Percentiles rank a stretch among this genome's conserved stretches.
phyloP scores from a whole-genome alignment of 2,888 invertebrate species.

The Monoplex corrugatus region DNA sequence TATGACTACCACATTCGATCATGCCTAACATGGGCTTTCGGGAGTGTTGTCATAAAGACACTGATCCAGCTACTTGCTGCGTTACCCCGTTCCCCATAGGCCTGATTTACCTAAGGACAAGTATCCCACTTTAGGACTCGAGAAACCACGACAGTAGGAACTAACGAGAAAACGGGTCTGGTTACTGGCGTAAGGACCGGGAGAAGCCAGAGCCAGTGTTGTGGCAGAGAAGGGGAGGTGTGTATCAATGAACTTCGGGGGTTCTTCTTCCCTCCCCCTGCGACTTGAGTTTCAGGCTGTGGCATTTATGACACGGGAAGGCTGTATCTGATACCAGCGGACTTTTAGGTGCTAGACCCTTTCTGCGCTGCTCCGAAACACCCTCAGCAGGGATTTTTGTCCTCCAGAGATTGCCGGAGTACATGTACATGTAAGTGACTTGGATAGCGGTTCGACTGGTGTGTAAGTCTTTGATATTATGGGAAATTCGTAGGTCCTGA shows the following conservation, averaged over 20 bases:
- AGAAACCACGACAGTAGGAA: too few species aligned
- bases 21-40: too few species aligned
- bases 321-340: constrained; percentile 29
- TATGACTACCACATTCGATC: too few species aligned
- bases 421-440: too few species aligned
- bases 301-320: constrained; percentile 47
- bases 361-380: not conserved
- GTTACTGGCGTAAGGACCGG: not conserved
- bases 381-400: not conserved
- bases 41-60: too few species aligned
- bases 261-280: constrained; percentile 6
- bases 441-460: too few species aligned
- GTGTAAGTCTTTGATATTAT: too few species aligned
- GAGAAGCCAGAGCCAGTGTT: not conserved
- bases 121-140: too few species aligned
- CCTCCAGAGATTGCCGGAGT: constrained; percentile 1
- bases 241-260: constrained; percentile 29
- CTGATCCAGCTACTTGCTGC: too few species aligned
- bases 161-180: constrained; percentile 23
- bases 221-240: not conserved
- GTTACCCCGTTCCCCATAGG: too few species aligned
- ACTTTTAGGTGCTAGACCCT: constrained; percentile 39
- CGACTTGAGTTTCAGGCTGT: constrained; percentile 29
- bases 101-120: too few species aligned
- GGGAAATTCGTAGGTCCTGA: too few species aligned